These are phyloP conservation scores for Sinotaia quadrata DNA, from an alignment of 2,888 invertebrate species.

Conservation along the genomic window DNA sequence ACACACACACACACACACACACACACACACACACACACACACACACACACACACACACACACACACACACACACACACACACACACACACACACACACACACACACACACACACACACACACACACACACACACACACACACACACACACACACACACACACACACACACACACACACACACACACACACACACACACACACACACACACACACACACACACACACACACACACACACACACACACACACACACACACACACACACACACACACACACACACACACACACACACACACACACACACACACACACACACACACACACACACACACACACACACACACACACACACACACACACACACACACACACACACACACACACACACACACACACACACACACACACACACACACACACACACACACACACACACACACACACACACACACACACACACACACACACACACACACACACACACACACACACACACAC, in stretches of 20 bases:
- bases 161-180: neutral
- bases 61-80: neutral
- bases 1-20: neutral
- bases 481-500: slow-evolving; percentile 3
- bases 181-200: neutral
- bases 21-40: neutral
- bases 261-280: neutral
- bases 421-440: neutral
- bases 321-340: neutral
- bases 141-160: neutral
- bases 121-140: neutral
- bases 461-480: neutral
- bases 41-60: slow-evolving; percentile 3
- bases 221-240: slow-evolving; percentile 3
- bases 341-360: neutral
- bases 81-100: neutral
- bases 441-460: neutral
- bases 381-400: neutral
- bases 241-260: neutral
- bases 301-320: neutral
- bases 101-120: neutral
- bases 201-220: neutral
- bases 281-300: neutral
- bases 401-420: slow-evolving; percentile 1
- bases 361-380: neutral